Evolutionary conservation across 2,888 invertebrate species (phyloP), one percentile per base, ranked within the genome.

Genomic region (Germaria angustata): DNA sequence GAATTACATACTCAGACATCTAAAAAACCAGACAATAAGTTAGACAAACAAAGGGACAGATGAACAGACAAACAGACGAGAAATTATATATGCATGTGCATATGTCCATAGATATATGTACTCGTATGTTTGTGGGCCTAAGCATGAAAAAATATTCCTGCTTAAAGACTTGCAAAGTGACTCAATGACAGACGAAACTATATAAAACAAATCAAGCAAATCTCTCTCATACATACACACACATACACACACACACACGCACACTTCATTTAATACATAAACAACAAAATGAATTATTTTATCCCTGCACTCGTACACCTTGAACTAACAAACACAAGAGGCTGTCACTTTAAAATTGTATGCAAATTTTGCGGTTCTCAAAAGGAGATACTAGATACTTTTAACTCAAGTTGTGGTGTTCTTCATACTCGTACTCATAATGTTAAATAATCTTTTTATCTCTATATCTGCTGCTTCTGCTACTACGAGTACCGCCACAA

Each of bases 331-430:
- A 80, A 57, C 63, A 63, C 51, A 73, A 73, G 65, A 81, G 57
- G 65, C 59, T 79, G 75, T 79, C 75, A 75, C 75, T 82, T 79
- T 79, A 82, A 82, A 82, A 79, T 79, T 71, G 39, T 82, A 82
- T 82, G 82, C 65, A 82, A 82, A 82, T 82, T 65, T 76, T 78
- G 55, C 55, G 75, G 59, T 79, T 44, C 65, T 66, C 51, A 71
- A 59, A 75, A 53, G 75, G 66, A 78, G 55, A 71, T 66, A 66
- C 57, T 63, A 28, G 51, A 53, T 53, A 68, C 72, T 68, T 65
- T 78, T 32, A 73, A 46, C 73, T 79, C 68, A 79, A 82, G 75
- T 71, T 79, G 79, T 82, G 82, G 22, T 71, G 44, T 79, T 76
- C 80, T 77, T 65, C 46, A 34, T 22, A 32, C 65, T 32, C 7